Base-by-base conservation (phyloP, 2,888 invertebrate species). In the Carcina quercana region DNA sequence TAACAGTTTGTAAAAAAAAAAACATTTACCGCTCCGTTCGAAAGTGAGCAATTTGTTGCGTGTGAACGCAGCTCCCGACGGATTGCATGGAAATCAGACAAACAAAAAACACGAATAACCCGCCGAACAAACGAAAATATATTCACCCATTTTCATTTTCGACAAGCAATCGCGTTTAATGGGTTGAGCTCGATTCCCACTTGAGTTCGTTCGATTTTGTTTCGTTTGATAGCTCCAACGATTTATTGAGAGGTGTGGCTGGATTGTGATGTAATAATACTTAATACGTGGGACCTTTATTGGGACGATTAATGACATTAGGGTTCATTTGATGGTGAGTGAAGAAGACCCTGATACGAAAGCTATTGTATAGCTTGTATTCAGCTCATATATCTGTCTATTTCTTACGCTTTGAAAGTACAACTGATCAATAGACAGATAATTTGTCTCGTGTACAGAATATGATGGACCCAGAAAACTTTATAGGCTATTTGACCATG, bases 121-220 rank as follows among this genome's bases (percentile, higher is more conserved):
- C 51, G 50, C 50, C 49, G 61, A 62, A 72, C 69, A 70, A 75
- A 72, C 70, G 70, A 65, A 76, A 70, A 79, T 74, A 69, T 76
- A 74, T 74, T 62, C 61, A 50, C 59, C 68, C 66, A 65, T 78
- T 78, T 78, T 78, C 68, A 79, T 80, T 78, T 80, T 74, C 68
- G 76, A 78, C 78, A 76, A 76, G 75, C 74, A 74, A 73, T 74
- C 72, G 70, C 59, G 63, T 70, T 76, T 73, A 78, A 79, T 79
- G 70, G 78, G 69, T 70, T 71, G 62, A 68, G 59, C 61, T 52
- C 66, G 70, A 76, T 70, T 75, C 76, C 74, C 79, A 71, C 79
- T 78, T 79, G 73, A 72, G 62, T 75, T 69, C 63, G 69, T 75
- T 66, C 70, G 60, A 73, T 71, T 73, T 73, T 70, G 68, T 75